Base-by-base conservation (phyloP, 1,140 invertebrate species). In the Episyrphus balteatus region DNA sequence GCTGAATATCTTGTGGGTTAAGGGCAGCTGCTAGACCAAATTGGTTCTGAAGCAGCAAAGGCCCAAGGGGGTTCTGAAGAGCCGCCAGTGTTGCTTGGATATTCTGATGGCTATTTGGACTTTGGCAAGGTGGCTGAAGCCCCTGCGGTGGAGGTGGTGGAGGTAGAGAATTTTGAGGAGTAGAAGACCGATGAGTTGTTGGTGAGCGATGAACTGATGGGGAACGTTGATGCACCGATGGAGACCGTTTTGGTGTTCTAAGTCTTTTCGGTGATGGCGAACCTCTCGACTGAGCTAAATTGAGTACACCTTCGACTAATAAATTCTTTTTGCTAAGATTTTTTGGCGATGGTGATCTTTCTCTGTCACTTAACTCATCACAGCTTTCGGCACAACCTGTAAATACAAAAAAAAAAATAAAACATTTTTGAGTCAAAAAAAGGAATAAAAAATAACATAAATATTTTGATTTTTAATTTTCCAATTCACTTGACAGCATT, bases 391-490 rank as follows among this genome's bases (percentile, higher is more conserved):
- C 57, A 37, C 54, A 55, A 48, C 55, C 62, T 66, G 55, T n/a
- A 61, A 63, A 37, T 19, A 42, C 38, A 19, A 14, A 47, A 30
- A 42, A 19, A 10, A 38, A 32, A 21, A 32, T n/a, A 47, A 34
- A 34, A 42, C 12, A 30, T 19, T 14, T 47, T 42, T n/a, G 15
- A 42, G 40, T 26, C 38, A 33, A n/a, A 41, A 39, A 32, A 45
- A 31, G 37, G 39, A 36, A 37, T 53, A 51, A 55, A 44, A 52
- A 54, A 50, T 19, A 44, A 45, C 12, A 36, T 15, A 34, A 34
- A 47, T 53, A 50, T 58, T 62, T 61, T 57, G 55, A 49, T 64
- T 64, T 63, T 59, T 59, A 63, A 63, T 63, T 63, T 63, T 63
- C 61, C 61, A 59, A 63, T 50, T 54, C 61, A 63, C 53, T 64